Percentiles rank a stretch among this genome's conserved stretches.
These are phyloP conservation scores for Phortica okadai DNA, from an alignment of 2,888 invertebrate genomes.

Conservation along the genomic window DNA sequence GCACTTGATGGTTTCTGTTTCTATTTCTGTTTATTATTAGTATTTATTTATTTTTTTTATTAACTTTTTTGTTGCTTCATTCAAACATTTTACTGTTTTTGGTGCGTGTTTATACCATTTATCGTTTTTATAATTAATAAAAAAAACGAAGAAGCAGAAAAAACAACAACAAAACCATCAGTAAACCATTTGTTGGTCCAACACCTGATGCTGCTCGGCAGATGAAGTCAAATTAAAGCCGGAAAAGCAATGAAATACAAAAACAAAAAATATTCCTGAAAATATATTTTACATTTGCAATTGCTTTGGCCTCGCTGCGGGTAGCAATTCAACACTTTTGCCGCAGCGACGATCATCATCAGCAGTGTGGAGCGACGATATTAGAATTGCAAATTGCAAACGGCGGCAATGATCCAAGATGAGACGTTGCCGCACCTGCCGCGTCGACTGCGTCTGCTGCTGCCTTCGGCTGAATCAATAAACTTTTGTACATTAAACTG, in stretches of 20 bases:
- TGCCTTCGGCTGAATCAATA: slow-evolving; percentile 63
- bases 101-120: slow-evolving; percentile 9
- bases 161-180: slow-evolving; percentile 13
- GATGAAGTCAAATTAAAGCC: slow-evolving; percentile 21
- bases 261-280: not conserved
- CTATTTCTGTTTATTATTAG: not conserved
- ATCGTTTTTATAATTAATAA: slow-evolving; percentile 25
- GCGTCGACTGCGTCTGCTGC: slow-evolving; percentile 12
- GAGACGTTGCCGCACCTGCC: not conserved
- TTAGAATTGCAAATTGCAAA: slow-evolving; percentile 69
- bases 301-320: slow-evolving; percentile 19
- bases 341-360: slow-evolving; percentile 1
- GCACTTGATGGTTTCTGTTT: not conserved
- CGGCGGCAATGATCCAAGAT: not conserved
- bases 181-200: slow-evolving; percentile 19
- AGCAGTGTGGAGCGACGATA: slow-evolving; percentile 28
- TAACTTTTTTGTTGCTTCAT: not conserved
- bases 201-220: slow-evolving; percentile 10
- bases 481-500: slow-evolving; percentile 73
- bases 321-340: slow-evolving; percentile 32
- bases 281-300: slow-evolving; percentile 29
- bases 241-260: not conserved
- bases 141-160: not conserved
- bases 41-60: not conserved
- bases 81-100: not conserved